Base-by-base conservation (phyloP, 2,797 vertebrate species). In the Parauchenoglanis punctatus region DNA sequence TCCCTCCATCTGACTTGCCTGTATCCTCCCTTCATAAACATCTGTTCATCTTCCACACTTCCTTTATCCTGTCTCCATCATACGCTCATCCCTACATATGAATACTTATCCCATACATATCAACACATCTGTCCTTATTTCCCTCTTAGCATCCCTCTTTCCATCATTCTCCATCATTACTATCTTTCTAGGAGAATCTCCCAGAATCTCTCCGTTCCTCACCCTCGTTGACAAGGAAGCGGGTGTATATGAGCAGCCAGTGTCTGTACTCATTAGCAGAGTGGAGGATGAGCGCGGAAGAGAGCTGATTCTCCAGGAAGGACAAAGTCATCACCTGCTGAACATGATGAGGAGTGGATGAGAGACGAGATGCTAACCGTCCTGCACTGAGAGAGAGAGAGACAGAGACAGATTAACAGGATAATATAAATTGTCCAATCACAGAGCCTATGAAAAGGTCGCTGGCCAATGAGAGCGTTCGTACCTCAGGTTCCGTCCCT, bases 201-300 rank as follows among this genome's bases (percentile, higher is more conserved):
- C 23, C 76, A 59, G 31, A 44, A 4, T 59, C 1, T 15, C 18
- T 12, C 40, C 0, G n/a, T 65, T 75, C 70, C 72, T 94, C 96
- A 99, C 98, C 98, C 97, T 99, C 98, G n/a, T 97, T 98, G 90
- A 99, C 98, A 0, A 99, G 97, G 94, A 98, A 99, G 81, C 97
- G 97, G 84, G 98, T 96, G 90, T 99, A 99, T 94, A 99, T 97
- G 91, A 99, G 97, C 91, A 99, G 96, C 98, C 98, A 99, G 94
- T 99, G 97, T 87, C 97, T 96, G 90, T 99, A 99, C 92, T 99
- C 98, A 0, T 96, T 95, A 80, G 97, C 96, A 8, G 98, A 99
- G 58, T 97, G 97, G 91, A 99, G 94, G 0, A 93, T 96, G 86
- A 97, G 96, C 0, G 98, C 96, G 0, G 97, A 96, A 0, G 97